Conservation (phyloP, 2,797 vertebrate genomes). For the Sebastes ruberrimus region DNA sequence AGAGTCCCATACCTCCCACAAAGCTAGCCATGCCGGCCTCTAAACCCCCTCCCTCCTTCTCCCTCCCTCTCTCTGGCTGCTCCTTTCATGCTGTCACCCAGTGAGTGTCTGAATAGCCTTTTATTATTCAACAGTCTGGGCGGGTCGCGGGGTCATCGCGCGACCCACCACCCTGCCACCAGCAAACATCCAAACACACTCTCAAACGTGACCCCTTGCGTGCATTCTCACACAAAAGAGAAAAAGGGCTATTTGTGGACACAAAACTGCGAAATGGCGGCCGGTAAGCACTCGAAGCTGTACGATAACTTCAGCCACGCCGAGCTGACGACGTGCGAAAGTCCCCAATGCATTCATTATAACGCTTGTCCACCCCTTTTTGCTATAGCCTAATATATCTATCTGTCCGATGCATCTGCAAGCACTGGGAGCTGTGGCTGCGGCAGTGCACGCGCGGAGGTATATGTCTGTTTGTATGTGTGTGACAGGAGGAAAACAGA, state of each 20-base stretch:
- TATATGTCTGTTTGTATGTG: slow-evolving; percentile 66
- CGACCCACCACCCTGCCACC: slow-evolving; percentile 70
- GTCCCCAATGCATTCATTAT: slow-evolving; percentile 75
- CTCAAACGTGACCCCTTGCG: slow-evolving; percentile 36
- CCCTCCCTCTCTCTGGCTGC: slow-evolving; percentile 30
- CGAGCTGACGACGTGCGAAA: slow-evolving; percentile 43
- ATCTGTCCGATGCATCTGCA: slow-evolving; percentile 57
- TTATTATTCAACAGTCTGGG: slow-evolving; percentile 82
- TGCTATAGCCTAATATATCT: slow-evolving; percentile 48
- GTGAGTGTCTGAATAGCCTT: slow-evolving; percentile 75
- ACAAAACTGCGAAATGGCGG: slow-evolving; percentile 20
- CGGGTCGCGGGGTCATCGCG: slow-evolving; percentile 62
- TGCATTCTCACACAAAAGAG: slow-evolving; percentile 15
- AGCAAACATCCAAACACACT: slow-evolving; percentile 68
- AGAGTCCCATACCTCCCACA: slow-evolving; percentile 78
- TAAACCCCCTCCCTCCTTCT: neutral
- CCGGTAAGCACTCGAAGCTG: slow-evolving; percentile 2
- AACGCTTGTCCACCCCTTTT: slow-evolving; percentile 56
- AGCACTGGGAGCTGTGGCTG: slow-evolving; percentile 39
- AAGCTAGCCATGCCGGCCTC: slow-evolving; percentile 62
- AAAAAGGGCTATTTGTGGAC: slow-evolving; percentile 17
- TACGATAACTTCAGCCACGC: slow-evolving; percentile 14
- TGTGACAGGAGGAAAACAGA: slow-evolving; percentile 77
- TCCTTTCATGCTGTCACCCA: slow-evolving; percentile 78
- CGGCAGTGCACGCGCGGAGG: slow-evolving; percentile 40